These are phyloP conservation scores for Palythoa grandis DNA, from an alignment of 92 coral and sea anemone species.

Conservation along the genomic window DNA sequence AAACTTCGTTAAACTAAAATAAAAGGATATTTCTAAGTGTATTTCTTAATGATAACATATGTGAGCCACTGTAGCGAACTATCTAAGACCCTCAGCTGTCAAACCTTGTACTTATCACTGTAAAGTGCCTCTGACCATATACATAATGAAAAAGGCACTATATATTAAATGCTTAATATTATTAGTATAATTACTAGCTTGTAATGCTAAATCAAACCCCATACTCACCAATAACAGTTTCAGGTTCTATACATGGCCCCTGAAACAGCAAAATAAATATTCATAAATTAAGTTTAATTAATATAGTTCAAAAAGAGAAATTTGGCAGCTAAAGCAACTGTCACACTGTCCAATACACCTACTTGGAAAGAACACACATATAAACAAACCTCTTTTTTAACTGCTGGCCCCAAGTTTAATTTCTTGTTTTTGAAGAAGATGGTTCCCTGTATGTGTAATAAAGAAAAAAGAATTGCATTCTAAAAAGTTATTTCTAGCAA, in stretches of 20 bases:
- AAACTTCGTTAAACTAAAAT: no score
- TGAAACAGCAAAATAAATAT: background rate
- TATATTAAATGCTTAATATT: no score
- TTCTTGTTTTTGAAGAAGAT: constrained; percentile 69
- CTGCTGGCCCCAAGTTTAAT: constrained; percentile 81
- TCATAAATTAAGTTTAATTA: background rate
- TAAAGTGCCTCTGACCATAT: no score
- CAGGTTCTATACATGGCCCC: constrained; percentile 57
- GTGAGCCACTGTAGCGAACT: no score
- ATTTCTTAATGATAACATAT: no score
- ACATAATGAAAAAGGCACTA: no score
- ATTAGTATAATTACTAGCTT: no score
- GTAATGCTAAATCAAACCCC: no score
- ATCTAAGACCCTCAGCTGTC: no score
- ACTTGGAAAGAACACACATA: background rate
- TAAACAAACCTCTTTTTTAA: constrained; percentile 59
- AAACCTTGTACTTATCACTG: no score
- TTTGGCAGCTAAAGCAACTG: background rate
- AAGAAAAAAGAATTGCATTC: background rate
- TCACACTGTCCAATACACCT: background rate
- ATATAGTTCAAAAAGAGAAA: background rate
- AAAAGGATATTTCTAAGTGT: no score
- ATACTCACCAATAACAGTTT: constrained; percentile 53
- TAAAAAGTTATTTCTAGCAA: no score
- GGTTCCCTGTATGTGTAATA: constrained; percentile 49